phyloP scores from a whole-genome alignment of 2,797 vertebrate genomes.

The Prunella strophiata region DNA sequence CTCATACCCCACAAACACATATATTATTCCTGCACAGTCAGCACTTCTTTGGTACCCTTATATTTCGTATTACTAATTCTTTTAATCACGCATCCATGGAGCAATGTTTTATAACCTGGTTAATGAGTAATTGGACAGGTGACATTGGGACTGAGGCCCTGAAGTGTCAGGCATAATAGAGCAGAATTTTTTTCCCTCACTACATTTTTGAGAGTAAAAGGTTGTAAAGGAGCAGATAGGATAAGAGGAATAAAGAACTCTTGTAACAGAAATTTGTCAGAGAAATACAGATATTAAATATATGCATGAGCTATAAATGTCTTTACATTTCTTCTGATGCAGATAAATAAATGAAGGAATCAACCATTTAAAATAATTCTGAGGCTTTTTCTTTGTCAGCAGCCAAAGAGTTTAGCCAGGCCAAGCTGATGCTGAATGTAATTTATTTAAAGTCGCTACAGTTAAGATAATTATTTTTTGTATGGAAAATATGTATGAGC shows the following conservation, averaged over 20 bases:
- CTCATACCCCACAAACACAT: conserved; percentile 60
- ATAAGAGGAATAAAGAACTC: neutral
- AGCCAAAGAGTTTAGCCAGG: neutral
- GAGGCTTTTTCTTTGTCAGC: neutral
- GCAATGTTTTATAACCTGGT: conserved; percentile 55
- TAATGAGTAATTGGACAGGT: conserved; percentile 65
- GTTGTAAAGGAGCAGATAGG: neutral
- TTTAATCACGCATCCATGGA: conserved; percentile 58
- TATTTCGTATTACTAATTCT: conserved; percentile 72
- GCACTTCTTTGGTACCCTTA: conserved; percentile 61
- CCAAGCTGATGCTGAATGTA: neutral
- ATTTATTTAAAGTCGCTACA: neutral
- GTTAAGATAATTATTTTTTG: neutral
- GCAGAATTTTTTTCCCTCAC: neutral
- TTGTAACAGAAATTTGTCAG: neutral
- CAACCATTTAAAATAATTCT: neutral
- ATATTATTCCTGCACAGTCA: conserved; percentile 70
- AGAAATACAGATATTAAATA: neutral
- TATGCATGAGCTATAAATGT: neutral
- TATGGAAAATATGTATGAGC: neutral
- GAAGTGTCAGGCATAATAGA: conserved; percentile 22
- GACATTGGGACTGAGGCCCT: conserved; percentile 43
- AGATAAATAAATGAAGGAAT: neutral
- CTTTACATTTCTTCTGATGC: neutral
- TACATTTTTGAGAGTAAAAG: neutral